Base-by-base conservation (phyloP, 2,888 invertebrate genomes). In the Fragum whitleyi region DNA sequence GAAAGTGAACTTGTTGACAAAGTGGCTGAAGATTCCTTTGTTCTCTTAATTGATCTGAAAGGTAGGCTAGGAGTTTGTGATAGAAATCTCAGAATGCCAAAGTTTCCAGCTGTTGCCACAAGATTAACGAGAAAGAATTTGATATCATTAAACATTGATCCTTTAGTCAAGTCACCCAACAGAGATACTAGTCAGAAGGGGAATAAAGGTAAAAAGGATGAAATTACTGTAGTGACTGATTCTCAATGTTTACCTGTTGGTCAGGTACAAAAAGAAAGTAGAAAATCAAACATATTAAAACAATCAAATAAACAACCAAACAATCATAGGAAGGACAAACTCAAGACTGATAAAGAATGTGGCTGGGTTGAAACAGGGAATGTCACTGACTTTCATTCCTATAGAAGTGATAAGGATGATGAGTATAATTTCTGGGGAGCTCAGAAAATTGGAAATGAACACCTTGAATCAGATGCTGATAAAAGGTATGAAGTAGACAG, bases 311-410 rank as follows among this genome's bases (percentile, higher is more conserved):
- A 47, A 5, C 47, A 47, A 47, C 5, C 5, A 47, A 47, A n/a
- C 14, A 3, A 36, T 36, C 5, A 9, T 6, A 9, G 5, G n/a
- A 36, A 9, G 9, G 32, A 36, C 3, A 36, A 9, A 36, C 3
- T 14, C 19, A n/a, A n/a, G 62, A 65, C 65, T 9, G 65, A 42
- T 39, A 42, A 65, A 26, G 23, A 65, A 23, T 65, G 65, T 65
- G 65, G 65, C 26, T 65, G 39, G 65, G 26, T 39, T 36, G 65
- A 65, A 42, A 65, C 47, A 23, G 65, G 65, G 26, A 21, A 23
- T 23, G 7, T 42, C 11, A 65, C 47, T n/a, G n/a, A n/a, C n/a
- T n/a, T n/a, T 36, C 32, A 36, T 36, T 36, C 32, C 3, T 9
- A 7, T n/a, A 14, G 21, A 14, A 21, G 19, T 51, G 3, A n/a